Base-by-base conservation (phyloP, 1,140 invertebrate species). In the Hylaeus volcanicus region DNA sequence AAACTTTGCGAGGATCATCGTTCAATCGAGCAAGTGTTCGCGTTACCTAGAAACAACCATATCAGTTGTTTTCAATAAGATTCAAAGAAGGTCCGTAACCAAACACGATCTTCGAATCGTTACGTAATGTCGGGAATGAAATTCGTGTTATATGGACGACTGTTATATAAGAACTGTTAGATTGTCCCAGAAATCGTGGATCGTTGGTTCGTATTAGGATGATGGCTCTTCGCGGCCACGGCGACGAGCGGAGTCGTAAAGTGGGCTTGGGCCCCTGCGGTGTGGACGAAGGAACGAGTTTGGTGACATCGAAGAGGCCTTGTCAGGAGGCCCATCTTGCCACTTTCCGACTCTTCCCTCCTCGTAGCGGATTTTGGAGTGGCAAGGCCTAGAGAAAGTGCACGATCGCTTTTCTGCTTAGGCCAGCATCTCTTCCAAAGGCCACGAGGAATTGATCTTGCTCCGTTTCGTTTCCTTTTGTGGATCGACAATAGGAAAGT, bases 231-330 rank as follows among this genome's bases (percentile, higher is more conserved):
- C 64, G 53, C 41, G 70, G 53, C 45, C 78, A 69, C 14, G n/a
- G 72, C 58, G 77, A 69, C 72, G 74, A 81, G 69, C 39, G 11
- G 55, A 79, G 74, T 74, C 81, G 81, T 76, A 86, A 86, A 87
- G 60, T 86, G 82, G 82, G 82, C 85, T 26, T 78, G 78, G 72
- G 81, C 66, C 72, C 71, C 71, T 60, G 79, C 74, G 60, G 56
- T 80, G 72, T 74, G 73, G 77, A 83, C 74, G 60, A 51, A 43
- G 68, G 82, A 87, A 87, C 86, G 82, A 87, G 86, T 87, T 87
- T 86, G 86, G 82, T 86, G 86, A 87, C 86, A 87, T 78, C 86
- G 82, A 79, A 75, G 69, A 65, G 76, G 74, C 69, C 84, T 74
- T 83, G 82, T 80, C 72, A 77, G 84, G 51, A 77, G 84, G 69